phyloP scores from a whole-genome alignment of 2,888 invertebrate genomes.

The Chrysomela aeneicollis region DNA sequence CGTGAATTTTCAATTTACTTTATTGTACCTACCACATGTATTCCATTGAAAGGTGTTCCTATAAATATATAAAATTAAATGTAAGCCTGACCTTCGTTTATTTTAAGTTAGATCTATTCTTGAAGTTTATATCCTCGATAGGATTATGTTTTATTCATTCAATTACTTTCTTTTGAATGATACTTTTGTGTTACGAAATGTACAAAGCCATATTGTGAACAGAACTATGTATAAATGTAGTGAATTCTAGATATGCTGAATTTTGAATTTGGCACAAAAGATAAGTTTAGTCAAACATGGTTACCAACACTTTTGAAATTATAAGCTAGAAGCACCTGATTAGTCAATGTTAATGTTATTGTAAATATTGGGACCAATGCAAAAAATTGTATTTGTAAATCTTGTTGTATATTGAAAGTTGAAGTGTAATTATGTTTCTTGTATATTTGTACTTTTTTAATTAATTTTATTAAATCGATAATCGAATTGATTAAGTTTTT shows the following conservation, averaged over 20 bases:
- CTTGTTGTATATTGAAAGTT: constrained; percentile 43
- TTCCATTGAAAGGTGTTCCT: constrained; percentile 44
- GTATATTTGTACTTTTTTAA: constrained; percentile 53
- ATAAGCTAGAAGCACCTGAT: constrained; percentile 39
- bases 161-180: constrained; percentile 16
- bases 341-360: constrained; percentile 45
- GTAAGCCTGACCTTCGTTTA: constrained; percentile 47
- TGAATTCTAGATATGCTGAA: constrained; percentile 13
- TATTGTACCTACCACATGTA: constrained; percentile 13
- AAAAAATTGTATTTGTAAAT: constrained; percentile 45
- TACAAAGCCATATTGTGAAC: constrained; percentile 17
- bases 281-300: constrained; percentile 53
- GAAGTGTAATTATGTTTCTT: constrained; percentile 50
- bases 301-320: constrained; percentile 49
- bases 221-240: neutral
- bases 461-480: constrained; percentile 47
- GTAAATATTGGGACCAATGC: constrained; percentile 47
- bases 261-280: constrained; percentile 4
- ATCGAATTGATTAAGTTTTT: neutral
- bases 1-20: neutral
- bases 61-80: constrained; percentile 40
- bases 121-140: neutral
- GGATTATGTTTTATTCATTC: constrained; percentile 11
- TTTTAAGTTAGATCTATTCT: constrained; percentile 47
- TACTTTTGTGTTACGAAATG: constrained; percentile 9